These are phyloP conservation scores for Ceratoteleas bidentatus DNA, from an alignment of 1,140 invertebrate species.

Conservation along the genomic window DNA sequence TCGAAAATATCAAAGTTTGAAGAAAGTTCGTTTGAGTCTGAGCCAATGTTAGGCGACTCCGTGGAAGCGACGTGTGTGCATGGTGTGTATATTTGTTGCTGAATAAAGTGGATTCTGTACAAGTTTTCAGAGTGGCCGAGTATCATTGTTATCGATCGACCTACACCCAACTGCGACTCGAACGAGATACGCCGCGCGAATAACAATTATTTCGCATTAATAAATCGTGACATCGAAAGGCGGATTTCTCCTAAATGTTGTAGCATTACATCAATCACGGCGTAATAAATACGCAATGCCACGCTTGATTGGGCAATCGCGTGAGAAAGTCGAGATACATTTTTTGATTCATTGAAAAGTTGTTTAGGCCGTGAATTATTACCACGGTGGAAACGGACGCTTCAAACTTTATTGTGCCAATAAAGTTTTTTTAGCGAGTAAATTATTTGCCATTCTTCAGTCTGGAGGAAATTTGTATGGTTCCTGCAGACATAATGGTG, in stretches of 20 bases:
- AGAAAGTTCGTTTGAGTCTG: conserved; percentile 64
- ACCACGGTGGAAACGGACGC: too few relatives aligned
- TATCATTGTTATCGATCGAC: conserved; percentile 64
- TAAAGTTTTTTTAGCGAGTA: too few relatives aligned
- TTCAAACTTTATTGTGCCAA: too few relatives aligned
- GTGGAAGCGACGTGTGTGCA: conserved; percentile 51
- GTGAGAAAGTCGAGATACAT: conserved; percentile 5
- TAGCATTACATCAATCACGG: conserved; percentile 38
- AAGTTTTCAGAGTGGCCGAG: conserved; percentile 60
- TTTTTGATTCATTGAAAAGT: conserved; percentile 17
- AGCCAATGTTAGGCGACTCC: conserved; percentile 59
- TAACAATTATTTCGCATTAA: conserved; percentile 59
- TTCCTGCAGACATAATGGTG: too few relatives aligned
- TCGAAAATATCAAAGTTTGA: conserved; percentile 66
- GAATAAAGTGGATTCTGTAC: conserved; percentile 65
- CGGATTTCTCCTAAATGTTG: conserved; percentile 21
- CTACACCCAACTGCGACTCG: conserved; percentile 42
- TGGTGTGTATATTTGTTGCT: conserved; percentile 64
- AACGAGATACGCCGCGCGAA: conserved; percentile 52
- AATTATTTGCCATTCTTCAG: too few relatives aligned
- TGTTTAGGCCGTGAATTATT: conserved; percentile 41
- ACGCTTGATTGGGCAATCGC: conserved; percentile 24
- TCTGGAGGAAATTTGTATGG: too few relatives aligned
- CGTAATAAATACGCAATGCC: conserved; percentile 40
- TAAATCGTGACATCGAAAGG: conserved; percentile 45